These are phyloP conservation scores for Ammodramus savannarum DNA, from an alignment of 2,113 vertebrate species.

Conservation along the genomic window DNA sequence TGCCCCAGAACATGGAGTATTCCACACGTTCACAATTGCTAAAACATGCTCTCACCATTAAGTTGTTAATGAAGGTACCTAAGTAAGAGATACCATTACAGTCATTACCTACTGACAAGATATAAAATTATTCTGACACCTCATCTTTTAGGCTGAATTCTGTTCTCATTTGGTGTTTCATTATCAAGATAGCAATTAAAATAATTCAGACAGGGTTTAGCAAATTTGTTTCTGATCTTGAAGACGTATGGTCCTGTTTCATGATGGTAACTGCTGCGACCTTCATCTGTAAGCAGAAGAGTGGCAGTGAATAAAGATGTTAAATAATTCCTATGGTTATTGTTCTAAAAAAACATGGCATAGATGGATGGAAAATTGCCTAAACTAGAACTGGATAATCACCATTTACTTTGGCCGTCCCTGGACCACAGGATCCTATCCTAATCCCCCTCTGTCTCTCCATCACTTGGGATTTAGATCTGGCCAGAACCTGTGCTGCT, in stretches of 20 bases:
- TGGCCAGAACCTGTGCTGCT: neutral
- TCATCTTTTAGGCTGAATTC: neutral
- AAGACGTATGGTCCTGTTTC: neutral
- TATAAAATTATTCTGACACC: constrained; percentile 22
- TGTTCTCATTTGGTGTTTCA: neutral
- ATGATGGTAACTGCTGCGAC: neutral
- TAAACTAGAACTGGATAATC: neutral
- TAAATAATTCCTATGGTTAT: neutral
- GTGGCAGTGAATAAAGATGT: neutral
- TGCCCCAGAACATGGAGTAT: neutral
- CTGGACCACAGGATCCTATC: neutral
- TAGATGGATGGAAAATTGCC: neutral
- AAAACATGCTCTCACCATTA: constrained; percentile 7
- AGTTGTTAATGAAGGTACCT: neutral
- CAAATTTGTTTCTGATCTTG: constrained; percentile 4
- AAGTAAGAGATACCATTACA: constrained; percentile 25
- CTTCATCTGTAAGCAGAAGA: neutral
- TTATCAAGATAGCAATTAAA: neutral
- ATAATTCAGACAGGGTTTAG: neutral
- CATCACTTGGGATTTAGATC: neutral
- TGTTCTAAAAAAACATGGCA: neutral
- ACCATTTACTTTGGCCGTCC: neutral
- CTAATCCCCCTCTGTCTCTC: neutral
- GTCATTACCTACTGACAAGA: constrained; percentile 25
- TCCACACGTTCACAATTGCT: neutral